Evolutionary conservation across 2,797 vertebrate species (phyloP), one percentile per base, ranked within the genome.

Genomic region (Onychomys arenicola): DNA sequence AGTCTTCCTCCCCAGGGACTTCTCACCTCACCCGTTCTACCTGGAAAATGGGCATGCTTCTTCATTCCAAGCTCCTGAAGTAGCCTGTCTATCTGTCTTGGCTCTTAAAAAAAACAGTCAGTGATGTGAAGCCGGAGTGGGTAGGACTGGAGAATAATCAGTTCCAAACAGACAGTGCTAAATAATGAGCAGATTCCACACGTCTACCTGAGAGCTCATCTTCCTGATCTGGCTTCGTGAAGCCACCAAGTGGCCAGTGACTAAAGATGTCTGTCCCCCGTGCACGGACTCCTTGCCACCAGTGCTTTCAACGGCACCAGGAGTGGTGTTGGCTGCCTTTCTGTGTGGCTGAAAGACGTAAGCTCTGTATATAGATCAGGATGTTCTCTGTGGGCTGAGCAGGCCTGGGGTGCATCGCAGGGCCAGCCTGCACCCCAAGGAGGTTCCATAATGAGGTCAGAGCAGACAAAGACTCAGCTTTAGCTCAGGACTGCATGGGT

Each of bases 271-370:
- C 55, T 1, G 12, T 46, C 27, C 40, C 82, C 32, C 6, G 37
- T 23, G 29, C 14, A 34, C 2, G 9, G 40, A 4, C 61, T 21
- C 12, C 12, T 23, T 0, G 0, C 8, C 29, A 4, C 40, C 17
- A 17, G 21, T 34, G 27, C 19, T 67, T 46, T 34, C 82, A 65
- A 84, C 59, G 40, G 40, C 10, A 29, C 61, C 6, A 6, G 40
- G 27, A 23, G 29, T 19, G 34, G 29, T 34, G 13, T 40, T 19
- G 40, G 23, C 17, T 34, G 6, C 40, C 59, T 84, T 46, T 46
- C 61, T 34, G 11, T 67, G 61, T 19, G 10, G 3, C 61, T 85
- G 29, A 65, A 85, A 49, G 12, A 52, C 32, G 25, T 43, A 40
- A 83, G n/a, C 27, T 43, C 57, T 29, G 40, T 6, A 10, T 29